Base-by-base conservation (phyloP, 1,140 invertebrate species). In the Bradynema listronoti region DNA sequence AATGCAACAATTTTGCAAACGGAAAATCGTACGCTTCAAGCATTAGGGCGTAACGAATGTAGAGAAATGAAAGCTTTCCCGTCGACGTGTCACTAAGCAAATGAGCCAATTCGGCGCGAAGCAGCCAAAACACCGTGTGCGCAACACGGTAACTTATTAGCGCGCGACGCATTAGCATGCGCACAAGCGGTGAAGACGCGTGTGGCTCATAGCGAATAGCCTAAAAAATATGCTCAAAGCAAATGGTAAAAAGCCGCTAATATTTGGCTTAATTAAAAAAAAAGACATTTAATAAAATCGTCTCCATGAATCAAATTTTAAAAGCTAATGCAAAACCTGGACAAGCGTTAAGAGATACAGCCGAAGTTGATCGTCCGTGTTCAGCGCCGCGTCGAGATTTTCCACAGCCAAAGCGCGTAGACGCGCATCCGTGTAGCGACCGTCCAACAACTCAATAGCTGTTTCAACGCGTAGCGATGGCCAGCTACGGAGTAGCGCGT, bases 1-100 rank as follows among this genome's bases (percentile, higher is more conserved):
- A n/a, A n/a, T n/a, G n/a, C n/a, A n/a, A n/a, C n/a, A n/a, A n/a
- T n/a, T n/a, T n/a, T n/a, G n/a, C n/a, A n/a, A n/a, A n/a, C n/a
- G n/a, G n/a, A n/a, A n/a, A n/a, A n/a, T n/a, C n/a, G n/a, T 92
- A 97, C 0, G 91, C 90, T 81, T 99, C 94, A 42, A 98, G 80
- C 63, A 98, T 61, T 29, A 68, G 25, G 2, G 61, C 61, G 41
- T 45, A 63, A 42, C 61, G 43, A 16, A 54, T 14, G 30, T 49
- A 63, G 42, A 63, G 39, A 1, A 30, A 16, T 1, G 59, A 50
- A 46, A 61, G 30, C 5, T 2, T 9, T 27, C 14, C 30, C 24
- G n/a, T 42, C 29, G 43, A 16, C 19, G 33, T 9, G 14, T 53
- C 7, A 19, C 30, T 50, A 25, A 55, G 9, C 16, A 72, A 66